phyloP scores from a whole-genome alignment of 2,113 vertebrate genomes.

The Chaenogobius annularis region DNA sequence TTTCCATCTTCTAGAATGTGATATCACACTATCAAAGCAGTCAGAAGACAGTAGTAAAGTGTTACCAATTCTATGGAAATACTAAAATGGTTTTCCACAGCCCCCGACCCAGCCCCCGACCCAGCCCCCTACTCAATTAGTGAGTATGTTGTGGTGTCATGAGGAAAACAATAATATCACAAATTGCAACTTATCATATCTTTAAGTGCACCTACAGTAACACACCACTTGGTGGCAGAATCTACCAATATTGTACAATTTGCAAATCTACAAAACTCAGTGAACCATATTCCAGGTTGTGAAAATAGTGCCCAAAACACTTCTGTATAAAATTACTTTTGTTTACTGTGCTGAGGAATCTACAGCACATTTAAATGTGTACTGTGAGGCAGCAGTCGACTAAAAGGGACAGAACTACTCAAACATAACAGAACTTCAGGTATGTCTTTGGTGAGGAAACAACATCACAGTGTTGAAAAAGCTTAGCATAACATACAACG shows the following conservation, averaged over 20 bases:
- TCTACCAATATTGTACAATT: conserved; percentile 3
- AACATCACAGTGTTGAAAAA: not conserved
- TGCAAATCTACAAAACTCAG: not conserved
- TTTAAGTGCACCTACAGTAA: not conserved
- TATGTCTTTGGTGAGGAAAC: no score
- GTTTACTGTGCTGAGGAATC: not conserved
- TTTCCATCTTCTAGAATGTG: not conserved
- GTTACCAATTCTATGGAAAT: no score
- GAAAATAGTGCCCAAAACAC: not conserved
- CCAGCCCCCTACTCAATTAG: not conserved
- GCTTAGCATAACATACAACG: not conserved
- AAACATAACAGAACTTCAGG: not conserved
- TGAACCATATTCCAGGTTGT: no score
- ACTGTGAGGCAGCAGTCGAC: no score
- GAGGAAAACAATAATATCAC: not conserved
- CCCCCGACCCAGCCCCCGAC: no score
- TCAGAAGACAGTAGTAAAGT: not conserved
- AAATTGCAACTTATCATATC: not conserved
- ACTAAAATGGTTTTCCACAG: no score
- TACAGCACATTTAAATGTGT: not conserved
- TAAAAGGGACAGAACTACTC: no score
- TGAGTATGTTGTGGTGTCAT: not conserved
- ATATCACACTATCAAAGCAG: not conserved
- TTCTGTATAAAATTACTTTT: no score
- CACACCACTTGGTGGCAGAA: conserved; percentile 50